Evolutionary conservation across 2,888 invertebrate genomes (phyloP), one percentile per base, ranked within the genome.

Genomic region (Endotricha flammealis): DNA sequence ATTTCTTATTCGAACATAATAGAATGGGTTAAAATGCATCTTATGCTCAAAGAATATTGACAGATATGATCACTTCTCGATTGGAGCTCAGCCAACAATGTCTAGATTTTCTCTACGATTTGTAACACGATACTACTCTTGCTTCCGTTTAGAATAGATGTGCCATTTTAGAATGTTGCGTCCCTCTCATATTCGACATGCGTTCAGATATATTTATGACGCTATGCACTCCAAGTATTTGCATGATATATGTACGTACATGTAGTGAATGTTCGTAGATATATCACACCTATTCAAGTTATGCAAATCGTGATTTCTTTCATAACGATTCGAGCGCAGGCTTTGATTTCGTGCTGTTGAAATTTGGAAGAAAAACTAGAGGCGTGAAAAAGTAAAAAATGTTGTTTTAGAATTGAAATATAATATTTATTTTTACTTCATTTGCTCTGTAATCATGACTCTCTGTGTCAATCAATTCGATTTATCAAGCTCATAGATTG

Each of bases 21-120:
- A 54, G 44, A 62, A 60, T 54, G 53, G 59, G 52, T 68, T 69
- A 68, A 74, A 78, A 77, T 59, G 72, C 74, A 78, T 80, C 64
- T 69, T 72, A 70, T 70, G 64, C 65, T 73, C 74, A 65, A 77
- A 69, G 73, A 80, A 78, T 83, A 85, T 85, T 86, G 85, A 87
- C 87, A 85, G 78, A 83, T 85, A 86, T 85, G 85, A 83, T 85
- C 82, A 77, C 77, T 80, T 79, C 72, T 69, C 72, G 60, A 78
- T 83, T 87, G 87, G 87, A 85, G 60, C 67, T 53, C 49, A 49
- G 85, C 87, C 86, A 86, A 80, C 68, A 67, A 70, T 66, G 68
- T 75, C 76, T 78, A 76, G 73, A 78, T 81, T 78, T 80, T 81
- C 72, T 70, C 67, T 78, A 64, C 72, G 73, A 85, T 82, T 83